These are phyloP conservation scores for Drosophila kurseongensis DNA, from an alignment of 1,140 invertebrate species.

Conservation along the genomic window DNA sequence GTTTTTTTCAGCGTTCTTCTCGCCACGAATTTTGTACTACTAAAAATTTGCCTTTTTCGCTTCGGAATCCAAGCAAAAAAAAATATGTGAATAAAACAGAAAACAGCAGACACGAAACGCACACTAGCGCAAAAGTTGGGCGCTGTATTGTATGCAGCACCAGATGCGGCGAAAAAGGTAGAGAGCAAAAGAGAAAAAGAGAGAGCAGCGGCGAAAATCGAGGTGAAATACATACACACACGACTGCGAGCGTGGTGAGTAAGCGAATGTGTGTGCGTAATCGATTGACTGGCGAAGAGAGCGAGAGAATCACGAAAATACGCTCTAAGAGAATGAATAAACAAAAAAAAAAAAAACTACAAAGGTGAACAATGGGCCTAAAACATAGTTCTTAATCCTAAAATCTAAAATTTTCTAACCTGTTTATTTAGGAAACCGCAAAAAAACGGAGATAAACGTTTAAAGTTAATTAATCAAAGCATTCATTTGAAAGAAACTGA, in stretches of 20 bases:
- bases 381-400: no score
- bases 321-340: not conserved
- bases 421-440: no score
- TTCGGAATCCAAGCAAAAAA: conserved; percentile 64
- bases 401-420: no score
- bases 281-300: conserved; percentile 21
- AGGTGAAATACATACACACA: conserved; percentile 51
- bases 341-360: not conserved
- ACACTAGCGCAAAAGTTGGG: conserved; percentile 7
- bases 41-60: conserved; percentile 53
- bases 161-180: conserved; percentile 29
- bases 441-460: no score
- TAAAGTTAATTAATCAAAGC: no score
- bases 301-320: not conserved
- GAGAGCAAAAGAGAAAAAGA: not conserved
- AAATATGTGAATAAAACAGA: conserved; percentile 49
- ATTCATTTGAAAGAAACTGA: no score
- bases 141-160: conserved; percentile 25
- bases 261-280: conserved; percentile 12
- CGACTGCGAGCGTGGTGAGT: not conserved
- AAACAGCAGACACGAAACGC: conserved; percentile 39
- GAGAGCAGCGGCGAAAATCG: conserved; percentile 20
- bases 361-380: no score
- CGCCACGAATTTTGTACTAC: conserved; percentile 72
- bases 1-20: conserved; percentile 47